These are phyloP conservation scores for Gopherus flavomarginatus DNA, from an alignment of 2,113 vertebrate species.

Conservation along the genomic window DNA sequence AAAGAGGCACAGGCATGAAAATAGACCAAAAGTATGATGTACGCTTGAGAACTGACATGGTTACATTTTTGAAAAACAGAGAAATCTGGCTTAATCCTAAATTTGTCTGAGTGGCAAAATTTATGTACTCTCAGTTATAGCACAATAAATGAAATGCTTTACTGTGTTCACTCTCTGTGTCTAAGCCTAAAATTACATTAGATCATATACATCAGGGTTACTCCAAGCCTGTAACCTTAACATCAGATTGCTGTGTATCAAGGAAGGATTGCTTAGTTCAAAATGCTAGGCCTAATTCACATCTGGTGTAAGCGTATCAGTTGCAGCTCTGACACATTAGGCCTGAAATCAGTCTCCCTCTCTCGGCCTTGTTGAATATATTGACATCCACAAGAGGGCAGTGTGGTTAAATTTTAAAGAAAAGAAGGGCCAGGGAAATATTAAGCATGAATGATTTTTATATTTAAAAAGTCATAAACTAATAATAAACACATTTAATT, in stretches of 20 bases:
- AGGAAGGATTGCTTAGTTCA: neutral
- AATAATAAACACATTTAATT: neutral
- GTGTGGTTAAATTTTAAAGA: constrained; percentile 73
- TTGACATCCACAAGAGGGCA: constrained; percentile 80
- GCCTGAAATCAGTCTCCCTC: neutral
- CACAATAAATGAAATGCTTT: neutral
- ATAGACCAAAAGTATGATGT: neutral
- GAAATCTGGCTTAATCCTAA: neutral
- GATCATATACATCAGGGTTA: neutral
- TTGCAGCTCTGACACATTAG: neutral
- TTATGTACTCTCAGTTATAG: neutral
- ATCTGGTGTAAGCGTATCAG: neutral
- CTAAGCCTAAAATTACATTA: neutral
- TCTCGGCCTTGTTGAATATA: neutral
- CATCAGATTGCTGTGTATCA: neutral
- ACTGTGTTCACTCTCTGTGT: neutral
- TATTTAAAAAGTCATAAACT: neutral
- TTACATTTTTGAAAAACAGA: neutral
- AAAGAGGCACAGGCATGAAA: neutral
- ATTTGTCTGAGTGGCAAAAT: neutral
- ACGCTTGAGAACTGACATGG: neutral
- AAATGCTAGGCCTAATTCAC: neutral
- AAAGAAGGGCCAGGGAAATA: neutral
- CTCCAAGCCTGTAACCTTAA: neutral
- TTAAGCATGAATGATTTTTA: neutral